Evolutionary conservation across 1,140 invertebrate species (phyloP).

Genomic region (Ooceraea biroi): DNA sequence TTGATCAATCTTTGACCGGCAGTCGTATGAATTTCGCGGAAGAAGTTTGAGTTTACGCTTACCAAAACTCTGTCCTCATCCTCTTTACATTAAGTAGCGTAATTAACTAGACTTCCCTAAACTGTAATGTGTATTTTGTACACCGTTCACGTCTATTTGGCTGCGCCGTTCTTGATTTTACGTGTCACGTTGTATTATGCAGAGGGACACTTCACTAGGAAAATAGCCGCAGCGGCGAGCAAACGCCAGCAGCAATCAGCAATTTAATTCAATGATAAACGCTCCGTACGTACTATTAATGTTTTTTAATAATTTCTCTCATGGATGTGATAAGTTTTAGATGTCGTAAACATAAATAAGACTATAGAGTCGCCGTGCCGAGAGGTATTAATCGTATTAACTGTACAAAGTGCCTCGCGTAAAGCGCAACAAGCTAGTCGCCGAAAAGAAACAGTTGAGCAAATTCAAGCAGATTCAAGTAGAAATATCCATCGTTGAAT

Average conservation of each 20-base stretch:
- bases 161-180: slow-evolving; percentile 34
- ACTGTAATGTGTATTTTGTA: slow-evolving; percentile 32
- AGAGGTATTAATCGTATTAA: slow-evolving; percentile 54
- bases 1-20: neutral
- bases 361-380: slow-evolving; percentile 76
- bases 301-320: slow-evolving; percentile 56
- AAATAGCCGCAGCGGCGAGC: slow-evolving; percentile 17
- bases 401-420: slow-evolving; percentile 15
- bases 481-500: too few relatives aligned
- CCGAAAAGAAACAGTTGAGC: neutral
- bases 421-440: neutral
- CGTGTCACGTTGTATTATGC: slow-evolving; percentile 20
- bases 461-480: too few relatives aligned
- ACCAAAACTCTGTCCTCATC: slow-evolving; percentile 63
- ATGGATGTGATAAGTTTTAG: slow-evolving; percentile 72
- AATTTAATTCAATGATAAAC: slow-evolving; percentile 47
- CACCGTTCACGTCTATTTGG: slow-evolving; percentile 28
- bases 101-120: slow-evolving; percentile 61
- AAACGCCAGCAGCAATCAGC: slow-evolving; percentile 34
- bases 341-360: slow-evolving; percentile 40
- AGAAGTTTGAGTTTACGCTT: slow-evolving; percentile 63
- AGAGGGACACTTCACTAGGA: slow-evolving; percentile 22
- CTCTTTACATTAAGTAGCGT: slow-evolving; percentile 59
- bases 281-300: slow-evolving; percentile 58
- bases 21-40: slow-evolving; percentile 46